Percentiles rank a stretch among this genome's conserved stretches.
Evolutionary conservation across 2,113 vertebrate species (phyloP).

Genomic region (Morone saxatilis): DNA sequence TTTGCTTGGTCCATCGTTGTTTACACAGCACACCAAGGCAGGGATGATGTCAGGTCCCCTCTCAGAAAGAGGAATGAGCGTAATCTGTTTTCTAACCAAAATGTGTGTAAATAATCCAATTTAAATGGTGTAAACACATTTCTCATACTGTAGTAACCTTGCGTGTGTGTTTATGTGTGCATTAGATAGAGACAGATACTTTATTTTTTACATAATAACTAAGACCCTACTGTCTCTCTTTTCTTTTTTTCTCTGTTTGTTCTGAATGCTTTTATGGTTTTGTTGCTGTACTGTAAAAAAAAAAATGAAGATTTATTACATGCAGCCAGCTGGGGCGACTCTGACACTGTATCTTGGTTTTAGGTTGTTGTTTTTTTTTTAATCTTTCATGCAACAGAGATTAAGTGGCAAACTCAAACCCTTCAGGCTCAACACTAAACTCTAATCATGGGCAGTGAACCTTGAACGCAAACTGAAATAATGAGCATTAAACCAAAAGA

Average conservation of each 20-base stretch:
- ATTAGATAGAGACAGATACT: neutral
- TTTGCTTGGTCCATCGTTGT: constrained; percentile 29
- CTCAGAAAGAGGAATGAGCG: neutral
- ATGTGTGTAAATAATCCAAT: neutral
- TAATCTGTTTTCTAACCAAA: neutral
- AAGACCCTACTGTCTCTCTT: fast-evolving
- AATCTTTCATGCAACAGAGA: neutral
- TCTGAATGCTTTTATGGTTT: neutral
- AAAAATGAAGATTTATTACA: neutral
- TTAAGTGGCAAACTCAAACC: neutral
- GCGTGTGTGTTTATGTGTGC: neutral
- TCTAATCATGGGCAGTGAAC: too few species aligned
- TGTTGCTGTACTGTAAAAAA: neutral
- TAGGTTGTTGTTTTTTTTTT: too few species aligned
- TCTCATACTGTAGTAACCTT: neutral
- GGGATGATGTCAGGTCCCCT: neutral
- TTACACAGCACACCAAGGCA: constrained; percentile 1
- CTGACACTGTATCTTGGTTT: too few species aligned
- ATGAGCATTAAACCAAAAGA: neutral
- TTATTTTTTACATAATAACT: too few species aligned
- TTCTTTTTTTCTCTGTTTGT: neutral
- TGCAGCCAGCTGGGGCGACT: too few species aligned
- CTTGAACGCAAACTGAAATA: too few species aligned
- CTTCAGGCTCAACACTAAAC: neutral
- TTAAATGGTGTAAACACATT: neutral